Evolutionary conservation across 2,797 vertebrate species (phyloP), one percentile per base, ranked within the genome.

Genomic region (Siniperca obscura): DNA sequence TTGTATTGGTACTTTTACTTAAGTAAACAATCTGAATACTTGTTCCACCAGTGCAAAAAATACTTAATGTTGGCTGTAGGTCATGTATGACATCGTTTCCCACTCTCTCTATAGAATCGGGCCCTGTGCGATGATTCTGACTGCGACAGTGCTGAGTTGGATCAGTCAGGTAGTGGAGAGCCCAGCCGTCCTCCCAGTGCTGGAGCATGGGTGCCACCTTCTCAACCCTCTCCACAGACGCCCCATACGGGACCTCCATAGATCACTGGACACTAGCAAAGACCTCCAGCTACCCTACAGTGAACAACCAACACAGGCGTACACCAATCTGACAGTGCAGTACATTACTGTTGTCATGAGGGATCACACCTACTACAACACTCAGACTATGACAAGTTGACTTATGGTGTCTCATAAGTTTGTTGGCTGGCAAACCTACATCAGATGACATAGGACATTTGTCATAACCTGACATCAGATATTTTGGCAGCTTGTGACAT

Each of bases 81-180:
- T 71, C 17, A 55, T n/a, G 22, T 14, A 8, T 74, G 48, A 73
- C 70, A 66, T 60, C 3, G 22, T 21, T 74, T 74, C 5, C 25
- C 19, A 36, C 42, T 83, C 59, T 80, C 12, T 86, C 73, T 70
- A 34, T 71, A 96, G 96, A 94, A 88, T 56, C 95, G 94, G 44
- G 91, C 89, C 9, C 78, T 95, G 84, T 96, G 95, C 16, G 97
- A 98, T 71, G 98, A 98, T 86, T 99, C 97, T 0, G 98, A 98
- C 94, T 98, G 97, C 40, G 98, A 98, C 96, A 98, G 97, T 6
- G 96, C 96, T 0, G 97, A 98, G 91, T 91, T 98, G 68, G 97
- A 98, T 84, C 97, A 97, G 93, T 96, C 97, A 38, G 97, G 97
- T 80, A 97, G 97, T 8, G 95, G 96, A 46, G 97, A 98, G 88